phyloP scores from a whole-genome alignment of 1,140 invertebrate species.

The Tetranychus urticae region DNA sequence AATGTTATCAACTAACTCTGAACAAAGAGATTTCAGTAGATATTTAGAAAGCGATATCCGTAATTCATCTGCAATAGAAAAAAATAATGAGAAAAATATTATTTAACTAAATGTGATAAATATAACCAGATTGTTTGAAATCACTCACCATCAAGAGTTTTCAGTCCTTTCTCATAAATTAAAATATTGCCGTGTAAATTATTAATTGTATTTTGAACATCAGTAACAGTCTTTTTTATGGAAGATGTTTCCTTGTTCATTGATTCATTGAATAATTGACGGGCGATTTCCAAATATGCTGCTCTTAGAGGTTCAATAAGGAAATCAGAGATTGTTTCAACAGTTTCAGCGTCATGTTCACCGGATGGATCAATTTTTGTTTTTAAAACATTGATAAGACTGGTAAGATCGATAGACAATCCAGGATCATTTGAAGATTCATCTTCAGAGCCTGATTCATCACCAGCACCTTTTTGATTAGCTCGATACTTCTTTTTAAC shows the following conservation, averaged over 20 bases:
- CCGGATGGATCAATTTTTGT: neutral
- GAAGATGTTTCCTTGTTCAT: constrained; percentile 32
- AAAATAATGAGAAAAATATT: neutral
- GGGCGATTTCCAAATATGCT: constrained; percentile 28
- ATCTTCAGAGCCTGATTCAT: neutral
- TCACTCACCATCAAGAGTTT: constrained; percentile 28
- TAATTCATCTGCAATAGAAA: constrained; percentile 24
- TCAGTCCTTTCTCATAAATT: constrained; percentile 64
- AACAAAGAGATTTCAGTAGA: constrained; percentile 54
- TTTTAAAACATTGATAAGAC: neutral
- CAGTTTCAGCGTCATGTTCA: neutral
- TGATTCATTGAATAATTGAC: constrained; percentile 40
- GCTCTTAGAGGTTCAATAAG: constrained; percentile 16
- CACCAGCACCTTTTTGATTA: constrained; percentile 14
- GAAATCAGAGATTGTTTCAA: neutral
- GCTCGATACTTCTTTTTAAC: constrained; percentile 40
- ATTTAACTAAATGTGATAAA: neutral
- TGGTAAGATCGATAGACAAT: neutral
- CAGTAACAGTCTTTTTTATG: constrained; percentile 39
- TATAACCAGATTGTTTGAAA: neutral
- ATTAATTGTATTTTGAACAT: constrained; percentile 56
- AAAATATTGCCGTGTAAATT: constrained; percentile 42
- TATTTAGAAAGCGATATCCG: constrained; percentile 48
- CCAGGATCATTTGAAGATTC: neutral
- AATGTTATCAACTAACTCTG: constrained; percentile 48